phyloP scores from a whole-genome alignment of 2,797 vertebrate genomes.

The Diplodus puntazzo region DNA sequence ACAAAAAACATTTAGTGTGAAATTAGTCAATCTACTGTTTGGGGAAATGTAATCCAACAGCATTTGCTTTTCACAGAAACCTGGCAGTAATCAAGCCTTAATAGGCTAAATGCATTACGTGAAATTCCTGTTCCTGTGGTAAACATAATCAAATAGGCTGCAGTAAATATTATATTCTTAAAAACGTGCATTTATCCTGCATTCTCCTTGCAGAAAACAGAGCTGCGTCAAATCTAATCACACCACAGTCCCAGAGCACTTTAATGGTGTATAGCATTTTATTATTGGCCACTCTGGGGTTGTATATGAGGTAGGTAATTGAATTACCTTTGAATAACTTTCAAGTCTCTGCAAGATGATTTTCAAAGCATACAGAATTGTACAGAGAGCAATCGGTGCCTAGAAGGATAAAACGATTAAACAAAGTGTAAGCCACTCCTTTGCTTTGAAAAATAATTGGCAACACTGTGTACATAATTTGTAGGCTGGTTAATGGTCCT shows the following conservation, averaged over 20 bases:
- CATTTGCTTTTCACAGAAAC: not conserved
- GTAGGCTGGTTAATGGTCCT: not conserved
- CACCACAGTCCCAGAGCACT: not conserved
- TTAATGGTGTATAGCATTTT: not conserved
- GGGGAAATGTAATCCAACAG: not conserved
- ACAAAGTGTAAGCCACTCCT: slow-evolving; percentile 1
- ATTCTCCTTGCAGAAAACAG: not conserved
- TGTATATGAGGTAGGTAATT: not conserved
- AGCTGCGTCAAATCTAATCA: not conserved
- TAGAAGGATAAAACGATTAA: not conserved
- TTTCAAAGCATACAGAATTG: slow-evolving; percentile 2
- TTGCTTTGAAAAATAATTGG: slow-evolving; percentile 13
- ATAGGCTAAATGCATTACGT: not conserved
- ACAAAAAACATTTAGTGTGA: not conserved
- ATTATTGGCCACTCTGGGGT: not conserved
- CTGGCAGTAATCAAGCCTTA: not conserved
- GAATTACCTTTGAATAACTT: slow-evolving; percentile 8
- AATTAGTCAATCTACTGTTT: not conserved
- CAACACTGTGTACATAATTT: not conserved
- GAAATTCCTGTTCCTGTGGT: not conserved
- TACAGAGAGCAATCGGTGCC: not conserved
- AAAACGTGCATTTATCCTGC: not conserved
- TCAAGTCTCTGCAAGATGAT: slow-evolving; percentile 21
- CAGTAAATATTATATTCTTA: not conserved
- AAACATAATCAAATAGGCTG: not conserved